A percentile compares a stretch with the other conserved stretches of the same genome.
phyloP scores from a whole-genome alignment of 2,888 invertebrate species.

The Pegoplata infirma region DNA sequence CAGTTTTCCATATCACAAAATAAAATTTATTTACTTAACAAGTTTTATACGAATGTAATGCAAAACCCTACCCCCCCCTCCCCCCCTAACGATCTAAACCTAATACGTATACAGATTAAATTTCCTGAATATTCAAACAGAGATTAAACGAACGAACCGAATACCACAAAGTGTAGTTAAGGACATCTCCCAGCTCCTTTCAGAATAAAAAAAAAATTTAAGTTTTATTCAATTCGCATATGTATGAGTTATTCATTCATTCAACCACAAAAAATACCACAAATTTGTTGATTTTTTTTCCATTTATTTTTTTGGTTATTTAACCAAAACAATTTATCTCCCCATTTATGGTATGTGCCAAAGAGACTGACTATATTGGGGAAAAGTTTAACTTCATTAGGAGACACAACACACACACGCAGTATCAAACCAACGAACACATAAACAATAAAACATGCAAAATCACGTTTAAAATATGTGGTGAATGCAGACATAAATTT shows the following conservation, averaged over 20 bases:
- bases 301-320: background rate
- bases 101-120: conserved; percentile 49
- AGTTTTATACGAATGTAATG: conserved; percentile 6
- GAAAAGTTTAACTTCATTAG: conserved; percentile 31
- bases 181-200: conserved; percentile 13
- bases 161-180: background rate
- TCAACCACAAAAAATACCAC: background rate
- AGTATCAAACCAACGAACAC: background rate
- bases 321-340: background rate
- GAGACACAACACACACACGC: background rate
- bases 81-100: too few species aligned
- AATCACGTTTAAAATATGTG: conserved; percentile 37
- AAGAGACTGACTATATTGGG: background rate
- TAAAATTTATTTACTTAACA: conserved; percentile 36
- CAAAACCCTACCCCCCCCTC: too few species aligned
- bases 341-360: background rate
- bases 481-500: background rate
- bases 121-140: conserved; percentile 47
- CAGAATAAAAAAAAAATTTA: background rate
- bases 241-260: background rate
- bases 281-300: background rate
- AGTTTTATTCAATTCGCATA: background rate
- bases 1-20: conserved; percentile 40
- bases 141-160: conserved; percentile 1
- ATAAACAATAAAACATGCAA: conserved; percentile 13